Evolutionary conservation across 2,888 invertebrate genomes (phyloP), one percentile per base, ranked within the genome.

Genomic region (Byasa hedistus): DNA sequence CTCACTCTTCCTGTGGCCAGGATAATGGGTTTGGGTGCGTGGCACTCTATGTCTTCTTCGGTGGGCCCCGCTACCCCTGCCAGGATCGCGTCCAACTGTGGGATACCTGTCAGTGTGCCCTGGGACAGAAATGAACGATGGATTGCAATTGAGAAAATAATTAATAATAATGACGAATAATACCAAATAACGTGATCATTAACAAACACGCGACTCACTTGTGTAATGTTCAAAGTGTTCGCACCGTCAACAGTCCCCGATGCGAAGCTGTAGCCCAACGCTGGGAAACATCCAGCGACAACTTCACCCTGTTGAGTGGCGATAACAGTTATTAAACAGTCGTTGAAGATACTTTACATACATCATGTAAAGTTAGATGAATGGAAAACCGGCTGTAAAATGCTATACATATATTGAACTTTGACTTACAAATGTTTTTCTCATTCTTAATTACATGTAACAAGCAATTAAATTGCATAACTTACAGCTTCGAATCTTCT

Each of bases 241-340:
- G 96, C 95, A 0, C 96, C 96, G 75, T 96, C 96, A 0, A 94
- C 95, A 0, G 96, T 96, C 2, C 96, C 96, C 0, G 96, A 96
- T 0, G 96, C 97, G 80, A 97, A 97, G 78, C 96, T 96, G 86
- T 96, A 96, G 93, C 97, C 95, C 80, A 97, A 94, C 0, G 96
- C 96, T 4, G 96, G 94, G 4, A 92, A 84, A 79, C 97, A 97
- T 0, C 96, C 96, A 2, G 78, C 84, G 0, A 94, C 95, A 92
- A 93, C 79, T 2, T 85, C 76, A 24, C 66, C 76, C 90, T 91
- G 73, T 52, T 39, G 39, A 39, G 39, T 39, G 39, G 12, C 3
- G 15, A 39, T 39, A 39, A 39, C 15, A 39, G 12, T 12, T 39
- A 12, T 39, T 15, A 39, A 15, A 39, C 15, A 39, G 2, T 15